Base-by-base conservation (phyloP, 2,113 vertebrate genomes). In the Gila orcuttii region DNA sequence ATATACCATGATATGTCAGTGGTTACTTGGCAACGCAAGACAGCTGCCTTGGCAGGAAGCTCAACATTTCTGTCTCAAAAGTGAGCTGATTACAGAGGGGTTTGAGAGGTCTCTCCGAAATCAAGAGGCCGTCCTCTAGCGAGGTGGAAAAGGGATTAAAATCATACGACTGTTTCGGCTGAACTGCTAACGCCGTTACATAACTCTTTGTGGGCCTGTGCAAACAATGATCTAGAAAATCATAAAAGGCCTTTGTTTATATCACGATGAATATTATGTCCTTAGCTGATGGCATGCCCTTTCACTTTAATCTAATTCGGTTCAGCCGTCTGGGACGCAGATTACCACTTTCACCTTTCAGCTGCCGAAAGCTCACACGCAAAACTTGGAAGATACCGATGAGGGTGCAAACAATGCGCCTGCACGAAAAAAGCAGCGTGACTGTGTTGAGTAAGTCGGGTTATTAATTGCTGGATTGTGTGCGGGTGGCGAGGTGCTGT, bases 71-170 rank as follows among this genome's bases (percentile, higher is more conserved):
- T 57, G 75, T 89, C 69, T 13, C 77, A 80, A 90, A 91, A 87
- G 82, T 88, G 39, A 85, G 85, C 31, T 36, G 79, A 89, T 84
- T 90, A 88, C 84, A 85, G 89, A 84, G 86, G 82, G 77, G 86
- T 89, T 89, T 25, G 83, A 74, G 17, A 59, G 83, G 80, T 85
- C 66, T 86, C 55, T 25, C 45, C 60, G 80, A 90, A 88, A 93
- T 89, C 84, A 86, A 86, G 60, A 86, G 60, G 59, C 23, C 28
- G 74, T 88, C 78, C 83, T 88, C 86, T 90, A 85, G 89, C 83
- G 87, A 90, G 88, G 87, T 93, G 87, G 90, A 91, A 89, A 91
- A 86, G 80, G 90, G 91, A 91, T 93, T 93, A 86, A 87, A 90
- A 89, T 92, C 92, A 93, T 90, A 88, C 87, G 86, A 90, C 83